Evolutionary conservation across 2,113 vertebrate genomes (phyloP), one percentile per base, ranked within the genome.

Genomic region (Scophthalmus maximus): DNA sequence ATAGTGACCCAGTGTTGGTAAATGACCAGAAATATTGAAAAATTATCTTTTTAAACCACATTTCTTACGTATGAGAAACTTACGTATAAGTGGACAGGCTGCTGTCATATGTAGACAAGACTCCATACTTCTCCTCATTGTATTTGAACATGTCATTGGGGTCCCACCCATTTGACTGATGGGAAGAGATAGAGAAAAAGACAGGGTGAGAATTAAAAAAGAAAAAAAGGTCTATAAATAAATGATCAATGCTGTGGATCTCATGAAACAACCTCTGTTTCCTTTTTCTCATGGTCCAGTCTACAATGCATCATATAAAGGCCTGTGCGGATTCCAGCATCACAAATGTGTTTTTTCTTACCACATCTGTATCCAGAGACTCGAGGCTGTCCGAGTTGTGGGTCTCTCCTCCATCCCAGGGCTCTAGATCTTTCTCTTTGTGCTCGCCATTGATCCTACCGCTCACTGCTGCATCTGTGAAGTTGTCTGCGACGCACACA

Each of bases 91-190:
- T 97, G 84, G 98, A 96, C 68, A 99, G 93, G 93, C 97, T 99
- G 94, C 97, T 98, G 94, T 99, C 97, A 67, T 99, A 99, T 40
- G 98, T 99, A 64, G 97, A 98, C 73, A 97, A 94, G 75, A 99
- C 95, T 77, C 98, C 98, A 68, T 99, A 97, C 84, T 96, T 98
- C 93, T 99, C 98, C 93, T 99, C 98, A 86, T 99, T 99, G 92
- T 96, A 99, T 87, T 97, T 96, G 93, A 99, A 99, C 98, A 99
- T 99, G 90, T 99, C 98, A 86, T 98, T 98, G 86, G 97, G 96
- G 93, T 99, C 98, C 98, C 98, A 99, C 73, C 98, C 97, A 74
- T 99, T 99, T 86, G 97, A 99, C 98, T 99, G 56, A 72, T 18
- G 34, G 29, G 83, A 40, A 64, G 12, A 73, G 26, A 47, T 25